These are phyloP conservation scores for Adelognathus sp. DNA, from an alignment of 2,888 invertebrate genomes.

Conservation along the genomic window DNA sequence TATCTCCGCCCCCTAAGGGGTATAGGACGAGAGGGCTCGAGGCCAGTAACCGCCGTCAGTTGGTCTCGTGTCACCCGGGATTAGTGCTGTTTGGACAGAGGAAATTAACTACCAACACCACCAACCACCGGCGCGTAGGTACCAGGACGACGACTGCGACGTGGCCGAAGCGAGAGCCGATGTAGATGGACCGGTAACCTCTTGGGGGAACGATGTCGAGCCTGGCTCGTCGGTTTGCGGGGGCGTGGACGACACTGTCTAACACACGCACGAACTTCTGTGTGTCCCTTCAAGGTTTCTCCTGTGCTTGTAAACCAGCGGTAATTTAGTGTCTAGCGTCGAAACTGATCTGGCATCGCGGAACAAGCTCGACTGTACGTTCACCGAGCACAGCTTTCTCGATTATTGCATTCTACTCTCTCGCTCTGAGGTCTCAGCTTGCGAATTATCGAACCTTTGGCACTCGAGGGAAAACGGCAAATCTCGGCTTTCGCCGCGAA, in stretches of 20 bases:
- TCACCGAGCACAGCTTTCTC: background rate
- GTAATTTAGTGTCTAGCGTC: constrained; percentile 55
- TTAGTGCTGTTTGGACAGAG: constrained; percentile 80
- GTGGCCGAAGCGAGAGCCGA: constrained; percentile 2
- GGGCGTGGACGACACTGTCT: constrained; percentile 75
- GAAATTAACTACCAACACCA: constrained; percentile 80
- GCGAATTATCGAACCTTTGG: background rate
- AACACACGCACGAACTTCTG: constrained; percentile 17
- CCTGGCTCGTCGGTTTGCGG: constrained; percentile 58
- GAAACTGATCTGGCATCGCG: constrained; percentile 46
- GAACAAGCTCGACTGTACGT: constrained; percentile 33
- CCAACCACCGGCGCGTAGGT: constrained; percentile 66
- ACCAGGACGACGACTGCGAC: constrained; percentile 39
- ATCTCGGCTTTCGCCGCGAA: background rate
- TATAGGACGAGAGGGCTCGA: constrained; percentile 45
- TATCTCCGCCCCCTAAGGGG: constrained; percentile 56
- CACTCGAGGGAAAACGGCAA: background rate
- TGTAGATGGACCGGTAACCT: constrained; percentile 34
- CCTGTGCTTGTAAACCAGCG: constrained; percentile 54
- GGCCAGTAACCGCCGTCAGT: constrained; percentile 70
- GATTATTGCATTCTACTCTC: background rate
- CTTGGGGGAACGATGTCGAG: constrained; percentile 50
- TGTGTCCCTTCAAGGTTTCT: constrained; percentile 35
- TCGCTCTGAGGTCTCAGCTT: background rate
- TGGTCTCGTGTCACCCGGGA: constrained; percentile 80